These are phyloP conservation scores for Manis javanica DNA, from an alignment of 2,797 vertebrate genomes.

Conservation along the genomic window DNA sequence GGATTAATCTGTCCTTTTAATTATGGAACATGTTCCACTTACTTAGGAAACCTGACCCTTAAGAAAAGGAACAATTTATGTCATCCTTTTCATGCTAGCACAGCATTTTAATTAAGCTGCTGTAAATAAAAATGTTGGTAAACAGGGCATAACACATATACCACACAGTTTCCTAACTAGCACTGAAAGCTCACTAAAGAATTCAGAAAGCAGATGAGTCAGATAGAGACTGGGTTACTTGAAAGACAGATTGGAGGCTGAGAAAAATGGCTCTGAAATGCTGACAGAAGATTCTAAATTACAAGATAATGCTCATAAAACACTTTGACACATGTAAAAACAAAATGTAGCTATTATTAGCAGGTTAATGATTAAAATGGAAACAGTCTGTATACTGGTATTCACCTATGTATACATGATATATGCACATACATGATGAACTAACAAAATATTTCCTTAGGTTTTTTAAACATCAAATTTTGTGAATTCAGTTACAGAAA, in stretches of 20 bases:
- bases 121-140: neutral
- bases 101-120: neutral
- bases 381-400: neutral
- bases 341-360: neutral
- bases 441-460: neutral
- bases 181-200: neutral
- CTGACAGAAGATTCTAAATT: slow-evolving; percentile 30
- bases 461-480: neutral
- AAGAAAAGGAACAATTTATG: neutral
- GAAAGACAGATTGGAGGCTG: neutral
- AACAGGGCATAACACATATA: neutral
- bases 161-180: neutral
- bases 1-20: neutral
- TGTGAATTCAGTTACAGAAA: neutral
- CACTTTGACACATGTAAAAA: neutral
- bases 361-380: neutral
- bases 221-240: slow-evolving; percentile 21
- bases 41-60: neutral
- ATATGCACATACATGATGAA: neutral
- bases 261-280: slow-evolving; percentile 30
- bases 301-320: neutral
- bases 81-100: neutral
- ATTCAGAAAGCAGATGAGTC: slow-evolving; percentile 51
- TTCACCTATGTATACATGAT: neutral
- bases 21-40: neutral